Evolutionary conservation across 2,113 vertebrate species (phyloP), one percentile per base, ranked within the genome.

Genomic region (Zosterops borbonicus): DNA sequence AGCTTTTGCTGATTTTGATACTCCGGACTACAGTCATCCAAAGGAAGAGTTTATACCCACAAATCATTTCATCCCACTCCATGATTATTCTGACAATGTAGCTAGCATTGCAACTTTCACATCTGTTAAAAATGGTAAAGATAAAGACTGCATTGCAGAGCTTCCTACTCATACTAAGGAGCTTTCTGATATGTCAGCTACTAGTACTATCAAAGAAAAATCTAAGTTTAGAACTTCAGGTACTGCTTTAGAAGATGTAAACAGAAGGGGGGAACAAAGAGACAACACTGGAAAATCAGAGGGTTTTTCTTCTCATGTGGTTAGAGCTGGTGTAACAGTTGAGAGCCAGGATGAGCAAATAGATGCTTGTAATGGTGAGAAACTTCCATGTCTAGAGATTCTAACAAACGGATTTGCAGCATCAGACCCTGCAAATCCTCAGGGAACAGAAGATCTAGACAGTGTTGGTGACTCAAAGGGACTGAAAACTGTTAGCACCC

Each of bases 381-480:
- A 97, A 59, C 80, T 56, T 78, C 50, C 95, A 13, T 96, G 97
- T 97, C 56, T 96, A 37, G 98, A 98, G 96, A 98, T 98, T 97
- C 98, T 99, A n/a, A 99, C 98, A 24, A 99, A 99, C 1, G 99
- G 99, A 71, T 99, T 99, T 97, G 94, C 97, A 33, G 96, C 94
- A 42, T 93, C 92, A 9, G 98, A 98, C 67, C 73, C 97, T 96
- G 97, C 94, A 95, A 98, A 97, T 97, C 97, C 98, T 98, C 98
- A 98, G 97, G 97, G 97, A 97, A 97, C 74, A 74, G 96, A 98
- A 94, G 97, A 98, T 97, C 95, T 98, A 84, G 98, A 98, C 94
- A 24, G 25, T 41, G 20, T 87, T 41, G 25, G 64, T 82, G 94
- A 97, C 76, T 96, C 97, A 97, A 94, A 98, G 97, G 96, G 95